Percentiles rank a stretch among this genome's conserved stretches.
These are phyloP conservation scores for Diadema setosum DNA, from an alignment of 35 echinoderm and acorn worm species.

Conservation along the genomic window DNA sequence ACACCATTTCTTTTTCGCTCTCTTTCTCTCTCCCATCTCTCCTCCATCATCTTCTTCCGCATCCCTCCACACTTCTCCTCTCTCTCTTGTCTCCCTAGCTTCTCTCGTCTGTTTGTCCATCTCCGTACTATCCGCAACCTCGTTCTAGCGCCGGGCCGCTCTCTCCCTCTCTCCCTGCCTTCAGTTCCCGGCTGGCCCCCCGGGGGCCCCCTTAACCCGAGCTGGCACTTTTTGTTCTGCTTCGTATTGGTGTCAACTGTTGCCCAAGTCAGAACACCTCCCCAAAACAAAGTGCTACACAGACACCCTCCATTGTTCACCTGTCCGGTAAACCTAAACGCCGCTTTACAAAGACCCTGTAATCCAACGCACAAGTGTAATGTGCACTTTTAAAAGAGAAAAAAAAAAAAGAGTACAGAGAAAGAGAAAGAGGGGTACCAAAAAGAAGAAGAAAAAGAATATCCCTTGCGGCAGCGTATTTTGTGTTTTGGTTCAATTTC, in stretches of 20 bases:
- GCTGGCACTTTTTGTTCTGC: not conserved
- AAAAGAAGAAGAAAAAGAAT: not conserved
- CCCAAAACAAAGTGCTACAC: not conserved
- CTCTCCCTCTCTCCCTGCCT: not conserved
- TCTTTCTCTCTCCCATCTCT: not conserved
- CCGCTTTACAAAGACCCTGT: not conserved
- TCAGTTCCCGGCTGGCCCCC: not conserved
- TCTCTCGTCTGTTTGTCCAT: not conserved
- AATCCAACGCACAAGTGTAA: conserved; percentile 5
- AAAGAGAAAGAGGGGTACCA: too few relatives aligned
- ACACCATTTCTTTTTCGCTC: not conserved
- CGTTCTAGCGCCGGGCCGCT: not conserved
- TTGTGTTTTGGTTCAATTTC: conserved; percentile 15
- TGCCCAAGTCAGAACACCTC: not conserved
- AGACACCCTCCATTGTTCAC: not conserved
- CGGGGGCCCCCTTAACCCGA: not conserved
- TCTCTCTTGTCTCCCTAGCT: not conserved
- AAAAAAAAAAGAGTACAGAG: too few relatives aligned
- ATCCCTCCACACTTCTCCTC: not conserved
- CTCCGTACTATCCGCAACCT: not conserved
- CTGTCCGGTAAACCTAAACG: conserved; percentile 14
- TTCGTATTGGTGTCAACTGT: conserved; percentile 14
- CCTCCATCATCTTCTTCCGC: not conserved
- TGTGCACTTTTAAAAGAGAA: not conserved
- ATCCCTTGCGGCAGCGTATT: not conserved